Evolutionary conservation across 2,797 vertebrate genomes (phyloP), one percentile per base, ranked within the genome.

Genomic region (Tapirus indicus): DNA sequence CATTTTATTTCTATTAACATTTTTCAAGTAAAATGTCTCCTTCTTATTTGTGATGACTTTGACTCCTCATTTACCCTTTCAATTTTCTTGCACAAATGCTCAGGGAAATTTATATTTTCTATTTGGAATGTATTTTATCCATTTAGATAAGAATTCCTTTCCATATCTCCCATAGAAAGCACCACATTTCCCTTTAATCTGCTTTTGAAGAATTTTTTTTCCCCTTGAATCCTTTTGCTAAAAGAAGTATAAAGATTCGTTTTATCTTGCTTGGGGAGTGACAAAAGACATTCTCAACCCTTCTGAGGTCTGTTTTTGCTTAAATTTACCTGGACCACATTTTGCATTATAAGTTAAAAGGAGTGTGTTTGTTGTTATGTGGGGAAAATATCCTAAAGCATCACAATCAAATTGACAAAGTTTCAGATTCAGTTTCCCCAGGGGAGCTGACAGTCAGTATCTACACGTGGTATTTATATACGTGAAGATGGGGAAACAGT

Each of bases 41-140:
- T 95, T 89, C 56, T 87, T 94, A 88, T 97, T 97, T 97, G 75
- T 75, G 21, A 90, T 93, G 62, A 95, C 87, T 88, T 79, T 95
- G 84, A 90, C 68, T 97, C 84, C n/a, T 97, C 93, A 97, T 97
- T 96, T 97, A 97, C 75, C 93, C 56, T 93, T 96, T 92, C 96
- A 97, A 93, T 94, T 96, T 95, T 88, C 86, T 91, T 87, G 38
- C 83, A 92, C 79, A 96, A 91, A 75, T 85, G 69, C 60, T 88
- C 79, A 60, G 62, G 41, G 38, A 95, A 97, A 96, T 91, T 41
- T 85, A 35, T 93, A 86, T 95, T 97, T 97, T 94, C 78, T 83
- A 95, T 85, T 96, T 93, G 88, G 94, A 98, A 94, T 62, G 38
- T 74, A 97, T 90, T 97, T 85, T 94, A 92, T 75, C n/a, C 56